Base-by-base conservation (phyloP, 2,888 invertebrate genomes). In the Nomada flava region DNA sequence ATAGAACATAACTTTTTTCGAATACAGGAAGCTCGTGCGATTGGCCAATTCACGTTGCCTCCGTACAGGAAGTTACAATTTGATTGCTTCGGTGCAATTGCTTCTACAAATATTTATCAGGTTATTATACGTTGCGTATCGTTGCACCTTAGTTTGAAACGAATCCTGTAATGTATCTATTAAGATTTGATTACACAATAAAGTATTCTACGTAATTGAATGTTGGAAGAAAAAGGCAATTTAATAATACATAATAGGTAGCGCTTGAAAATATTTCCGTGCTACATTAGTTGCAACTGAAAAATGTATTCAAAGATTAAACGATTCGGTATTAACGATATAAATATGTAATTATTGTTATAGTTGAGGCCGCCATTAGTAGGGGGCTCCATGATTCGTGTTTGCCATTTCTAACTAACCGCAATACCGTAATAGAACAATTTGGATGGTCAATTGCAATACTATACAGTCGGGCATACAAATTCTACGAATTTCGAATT, bases 341-440 rank as follows among this genome's bases (percentile, higher is more conserved):
- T 36, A 47, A 47, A 53, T 47, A 50, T 36, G 18, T 13, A 20
- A 57, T 26, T 42, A 57, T 47, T 10, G 23, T 5, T n/a, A 71
- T 50, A 64, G 23, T 52, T 36, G 0, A 0, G 26, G 23, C 7
- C 67, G 76, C 76, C 75, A 82, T 75, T 36, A 26, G 20, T 1
- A 13, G 29, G 15, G n/a, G 68, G 59, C 76, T 80, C 82, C 80
- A 82, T 82, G 76, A 82, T 80, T 23, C 29, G 23, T 59, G 55
- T 60, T 72, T 36, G 26, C 29, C 69, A 44, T 65, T 47, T 26
- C 62, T 44, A 59, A 69, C 36, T 55, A 26, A 42, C 20, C 59
- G 47, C 57, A 50, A 18, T 26, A 65, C 60, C 69, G 57, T 26
- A 13, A 55, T 69, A 57, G 76, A 76, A 80, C 71, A 59, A 72